Conservation (phyloP, 2,113 vertebrate genomes). For the Puffinus mauretanicus region DNA sequence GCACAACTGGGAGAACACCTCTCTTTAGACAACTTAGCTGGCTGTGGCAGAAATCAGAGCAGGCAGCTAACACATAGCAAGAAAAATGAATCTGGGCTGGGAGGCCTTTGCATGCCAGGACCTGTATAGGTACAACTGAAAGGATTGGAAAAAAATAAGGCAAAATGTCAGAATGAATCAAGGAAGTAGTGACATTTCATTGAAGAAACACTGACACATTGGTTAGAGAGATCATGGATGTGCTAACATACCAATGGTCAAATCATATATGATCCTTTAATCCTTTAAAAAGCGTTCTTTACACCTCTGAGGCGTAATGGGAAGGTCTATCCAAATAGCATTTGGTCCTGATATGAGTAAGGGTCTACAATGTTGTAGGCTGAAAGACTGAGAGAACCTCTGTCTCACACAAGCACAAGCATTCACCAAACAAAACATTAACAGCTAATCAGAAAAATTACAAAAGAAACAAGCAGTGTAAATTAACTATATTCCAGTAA, state of each 20-base stretch:
- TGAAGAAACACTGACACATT: not conserved
- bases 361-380: not conserved
- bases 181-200: not conserved
- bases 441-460: not conserved
- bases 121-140: not conserved
- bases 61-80: not conserved
- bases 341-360: not conserved
- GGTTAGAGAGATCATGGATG: not conserved
- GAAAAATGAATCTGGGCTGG: not conserved
- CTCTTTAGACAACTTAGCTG: not conserved
- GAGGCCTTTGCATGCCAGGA: accelerated
- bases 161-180: not conserved
- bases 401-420: not conserved
- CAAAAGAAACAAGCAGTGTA: not conserved
- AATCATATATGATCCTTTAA: not conserved
- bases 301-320: not conserved
- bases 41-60: not conserved
- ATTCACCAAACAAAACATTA: not conserved
- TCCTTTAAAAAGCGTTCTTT: not conserved
- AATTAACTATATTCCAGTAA: not conserved
- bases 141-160: not conserved
- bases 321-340: not conserved
- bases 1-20: not conserved
- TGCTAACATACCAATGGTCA: not conserved
- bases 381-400: not conserved